Evolutionary conservation across 1,140 invertebrate species (phyloP), one percentile per base, ranked within the genome.

Genomic region (Pissodes strobi): DNA sequence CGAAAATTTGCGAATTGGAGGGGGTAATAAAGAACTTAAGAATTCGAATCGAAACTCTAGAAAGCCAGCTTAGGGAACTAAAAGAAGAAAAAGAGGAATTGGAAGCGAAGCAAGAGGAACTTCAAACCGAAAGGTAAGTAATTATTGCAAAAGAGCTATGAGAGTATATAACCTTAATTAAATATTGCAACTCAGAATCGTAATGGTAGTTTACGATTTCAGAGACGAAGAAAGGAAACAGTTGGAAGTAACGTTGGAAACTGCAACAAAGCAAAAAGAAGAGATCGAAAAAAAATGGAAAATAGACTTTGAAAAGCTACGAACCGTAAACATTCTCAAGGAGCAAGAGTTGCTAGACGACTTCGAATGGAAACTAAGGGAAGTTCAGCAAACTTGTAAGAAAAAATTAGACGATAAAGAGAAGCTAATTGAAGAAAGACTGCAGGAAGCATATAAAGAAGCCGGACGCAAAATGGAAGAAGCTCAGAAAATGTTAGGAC

Each of bases 351-450:
- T 88, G 15, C 76, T 88, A 71, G 84, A 86, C 51, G 87, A 88
- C 73, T 88, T 87, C 66, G 87, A 88, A 76, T 88, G 86, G 85
- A 87, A 88, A 72, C 71, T 88, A 25, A 74, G 86, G 38, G 85
- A 88, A 74, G 85, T 87, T 61, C 83, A 87, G 72, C 79, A 82
- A 56, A 78, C 77, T 13, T 86, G 85, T 69, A 88, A 88, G 71
- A 82, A 82, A 67, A 82, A 83, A 67, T 65, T 86, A 12, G 82
- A 85, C 48, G 84, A 85, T 66, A 79, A 78, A 69, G 82, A 81
- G 66, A 78, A 76, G 56, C 74, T 67, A 15, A 73, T 77, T 21
- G 83, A 84, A 57, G 78, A 82, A 72, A 80, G 78, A 19, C 22
- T 82, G 2, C 77, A 81, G 65, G 79, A 82, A 27, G 79, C 81